phyloP scores from a whole-genome alignment of 2,888 invertebrate genomes.

The Tipula unca region DNA sequence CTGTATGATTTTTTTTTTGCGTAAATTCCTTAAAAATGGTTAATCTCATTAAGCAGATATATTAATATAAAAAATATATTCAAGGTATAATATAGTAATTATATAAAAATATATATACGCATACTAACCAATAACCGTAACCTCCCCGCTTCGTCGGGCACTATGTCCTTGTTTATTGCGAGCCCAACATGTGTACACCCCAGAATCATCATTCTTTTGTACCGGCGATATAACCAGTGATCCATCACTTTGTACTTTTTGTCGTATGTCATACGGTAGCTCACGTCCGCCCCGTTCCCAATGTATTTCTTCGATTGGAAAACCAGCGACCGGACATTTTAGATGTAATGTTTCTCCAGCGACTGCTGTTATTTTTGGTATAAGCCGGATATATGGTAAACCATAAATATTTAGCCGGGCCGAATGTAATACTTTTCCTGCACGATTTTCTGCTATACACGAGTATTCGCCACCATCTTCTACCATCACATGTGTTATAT shows the following conservation, averaged over 20 bases:
- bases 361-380: conserved; percentile 73
- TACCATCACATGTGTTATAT: conserved; percentile 68
- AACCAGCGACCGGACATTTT: conserved; percentile 75
- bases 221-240: conserved; percentile 66
- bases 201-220: conserved; percentile 64
- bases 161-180: conserved; percentile 68
- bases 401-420: conserved; percentile 73
- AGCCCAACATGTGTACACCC: conserved; percentile 73
- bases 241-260: conserved; percentile 64
- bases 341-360: conserved; percentile 65
- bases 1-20: background rate
- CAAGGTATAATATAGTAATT: background rate
- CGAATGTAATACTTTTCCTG: conserved; percentile 63
- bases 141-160: conserved; percentile 62
- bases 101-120: conserved; percentile 22
- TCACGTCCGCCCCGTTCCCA: conserved; percentile 69
- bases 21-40: background rate
- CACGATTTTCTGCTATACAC: conserved; percentile 67
- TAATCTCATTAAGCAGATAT: background rate
- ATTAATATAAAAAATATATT: background rate
- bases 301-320: conserved; percentile 69
- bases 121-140: conserved; percentile 65
- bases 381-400: conserved; percentile 67
- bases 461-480: conserved; percentile 75
- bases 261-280: conserved; percentile 70